phyloP scores from a whole-genome alignment of 92 coral and sea anemone species.

The Micromussa lordhowensis region DNA sequence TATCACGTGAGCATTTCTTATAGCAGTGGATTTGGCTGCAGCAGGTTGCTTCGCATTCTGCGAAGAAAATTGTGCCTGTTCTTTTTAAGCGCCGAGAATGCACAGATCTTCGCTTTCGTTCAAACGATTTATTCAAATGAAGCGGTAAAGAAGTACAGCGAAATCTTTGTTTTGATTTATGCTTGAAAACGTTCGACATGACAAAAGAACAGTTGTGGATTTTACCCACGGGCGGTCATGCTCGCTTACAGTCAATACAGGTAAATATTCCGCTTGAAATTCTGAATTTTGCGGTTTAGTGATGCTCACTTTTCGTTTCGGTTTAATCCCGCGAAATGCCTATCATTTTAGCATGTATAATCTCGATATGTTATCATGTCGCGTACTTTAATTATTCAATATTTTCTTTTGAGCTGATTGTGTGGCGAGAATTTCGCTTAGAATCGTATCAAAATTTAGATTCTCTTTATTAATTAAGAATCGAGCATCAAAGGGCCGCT shows the following conservation, averaged over 20 bases:
- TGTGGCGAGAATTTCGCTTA: neutral
- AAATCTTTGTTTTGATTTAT: neutral
- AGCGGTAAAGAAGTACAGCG: neutral
- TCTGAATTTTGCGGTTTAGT: neutral
- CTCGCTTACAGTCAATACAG: conserved; percentile 3
- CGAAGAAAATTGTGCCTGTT: neutral
- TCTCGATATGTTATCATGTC: neutral
- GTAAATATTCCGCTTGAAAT: conserved; percentile 11
- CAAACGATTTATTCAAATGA: neutral
- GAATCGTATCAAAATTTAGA: neutral
- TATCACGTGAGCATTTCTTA: neutral
- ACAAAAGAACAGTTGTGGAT: neutral
- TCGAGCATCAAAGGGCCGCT: neutral
- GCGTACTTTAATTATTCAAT: neutral
- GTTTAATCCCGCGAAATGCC: neutral
- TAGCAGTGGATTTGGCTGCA: neutral
- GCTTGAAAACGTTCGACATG: conserved; percentile 2
- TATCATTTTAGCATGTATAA: neutral
- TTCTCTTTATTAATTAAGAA: neutral
- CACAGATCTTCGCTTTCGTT: neutral
- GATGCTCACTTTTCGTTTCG: neutral
- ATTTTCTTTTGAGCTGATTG: neutral
- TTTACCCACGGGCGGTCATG: neutral
- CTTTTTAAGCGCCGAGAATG: neutral
- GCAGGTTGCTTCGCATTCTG: neutral